These are phyloP conservation scores for Dorcus parallelipipedus DNA, from an alignment of 2,888 invertebrate species.

Conservation along the genomic window DNA sequence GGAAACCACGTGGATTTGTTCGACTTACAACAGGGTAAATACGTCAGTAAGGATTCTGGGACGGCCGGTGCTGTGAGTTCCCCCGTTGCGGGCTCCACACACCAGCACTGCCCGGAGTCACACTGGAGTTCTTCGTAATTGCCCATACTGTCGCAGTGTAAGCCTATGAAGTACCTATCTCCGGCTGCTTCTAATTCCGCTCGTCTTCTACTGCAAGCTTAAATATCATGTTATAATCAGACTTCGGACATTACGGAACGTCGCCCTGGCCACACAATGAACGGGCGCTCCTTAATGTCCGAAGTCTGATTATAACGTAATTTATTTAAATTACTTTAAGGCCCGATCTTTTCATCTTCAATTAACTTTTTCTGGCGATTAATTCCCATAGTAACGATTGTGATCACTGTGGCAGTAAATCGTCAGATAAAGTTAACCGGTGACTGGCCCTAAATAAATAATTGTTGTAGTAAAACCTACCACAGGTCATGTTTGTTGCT, in stretches of 20 bases:
- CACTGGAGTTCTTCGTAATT: conserved; percentile 69
- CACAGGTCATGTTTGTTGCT: conserved; percentile 62
- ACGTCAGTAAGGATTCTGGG: conserved; percentile 56
- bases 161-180: conserved; percentile 47
- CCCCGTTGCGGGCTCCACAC: conserved; percentile 61
- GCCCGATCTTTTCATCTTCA: too few relatives aligned
- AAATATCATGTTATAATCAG: conserved; percentile 2
- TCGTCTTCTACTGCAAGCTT: conserved; percentile 63
- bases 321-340: too few relatives aligned
- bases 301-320: too few relatives aligned
- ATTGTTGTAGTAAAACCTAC: conserved; percentile 45
- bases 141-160: conserved; percentile 64
- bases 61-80: conserved; percentile 56
- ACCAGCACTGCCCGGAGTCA: conserved; percentile 66
- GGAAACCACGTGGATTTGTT: not conserved
- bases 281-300: too few relatives aligned
- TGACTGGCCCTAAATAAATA: too few relatives aligned
- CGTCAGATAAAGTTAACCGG: too few relatives aligned
- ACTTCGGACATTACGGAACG: too few relatives aligned
- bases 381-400: too few relatives aligned
- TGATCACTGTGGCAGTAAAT: too few relatives aligned
- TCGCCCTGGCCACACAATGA: too few relatives aligned
- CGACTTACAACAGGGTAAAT: conserved; percentile 64
- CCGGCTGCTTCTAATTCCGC: conserved; percentile 51
- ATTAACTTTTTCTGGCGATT: too few relatives aligned